Evolutionary conservation across 2,113 vertebrate genomes (phyloP), one percentile per base, ranked within the genome.

Genomic region (Gadus chalcogrammus): DNA sequence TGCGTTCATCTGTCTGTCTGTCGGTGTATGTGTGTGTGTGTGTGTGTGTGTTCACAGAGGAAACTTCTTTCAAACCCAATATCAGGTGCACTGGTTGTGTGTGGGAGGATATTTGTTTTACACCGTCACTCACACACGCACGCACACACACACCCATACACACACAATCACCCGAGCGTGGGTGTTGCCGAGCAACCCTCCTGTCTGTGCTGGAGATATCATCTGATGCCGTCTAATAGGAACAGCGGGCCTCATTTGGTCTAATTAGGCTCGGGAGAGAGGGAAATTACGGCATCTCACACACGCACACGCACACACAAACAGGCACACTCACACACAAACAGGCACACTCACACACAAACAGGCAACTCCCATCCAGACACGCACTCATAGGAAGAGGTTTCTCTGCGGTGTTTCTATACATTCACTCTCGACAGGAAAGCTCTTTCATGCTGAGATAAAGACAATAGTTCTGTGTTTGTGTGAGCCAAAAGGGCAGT

Each of bases 221-320:
- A 56, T 27, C 59, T 27, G 67, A 67, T 18, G 31, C 13, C 17
- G 64, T 61, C 18, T 68, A 20, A 56, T 62, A 60, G 56, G 31
- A 18, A 61, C 58, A 53, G 48, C 66, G 38, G 55, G 27, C 73
- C 24, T 64, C 62, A 61, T 35, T 74, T 65, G 69, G 38, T 73
- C 77, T 90, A 88, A 90, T 90, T 91, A 79, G 80, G 20, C 90
- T 88, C 88, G 38, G 15, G 85, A 71, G 88, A 83, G 70, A 83
- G 70, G 35, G 61, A 63, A 65, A 70, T 81, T 77, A 79, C 78
- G 77, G 69, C 31, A 8, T 71, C n/a, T 79, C 75, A 72, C 64
- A 65, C 64, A 65, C 16, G 48, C 31, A 65, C 35, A 42, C 70
- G 72, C 65, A 68, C 42, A 48, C 42, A 48, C 42, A 48, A 6